Evolutionary conservation across 2,797 vertebrate genomes (phyloP), one percentile per base, ranked within the genome.

Genomic region (Sorex maritimensis): DNA sequence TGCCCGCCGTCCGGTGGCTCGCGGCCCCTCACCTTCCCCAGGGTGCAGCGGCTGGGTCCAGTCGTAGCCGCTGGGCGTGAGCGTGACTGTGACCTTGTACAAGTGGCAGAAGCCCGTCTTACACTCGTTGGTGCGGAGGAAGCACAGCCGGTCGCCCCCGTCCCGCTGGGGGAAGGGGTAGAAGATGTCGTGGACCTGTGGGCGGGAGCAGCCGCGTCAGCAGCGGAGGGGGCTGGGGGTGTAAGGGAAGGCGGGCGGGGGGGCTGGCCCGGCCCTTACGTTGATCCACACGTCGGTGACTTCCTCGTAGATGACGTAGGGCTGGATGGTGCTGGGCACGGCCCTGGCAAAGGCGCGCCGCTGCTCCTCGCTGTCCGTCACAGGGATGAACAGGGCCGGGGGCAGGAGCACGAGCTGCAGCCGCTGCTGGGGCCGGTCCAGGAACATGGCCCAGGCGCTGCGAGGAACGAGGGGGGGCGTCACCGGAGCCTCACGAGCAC

Each of bases 391-490:
- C 95, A 99, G 98, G 0, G 98, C 98, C 0, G 99, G 99, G 67
- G 99, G 99, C 89, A 99, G 96, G 46, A 99, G 98, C 82, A 99
- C 98, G 4, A 99, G 98, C 98, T 99, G 99, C 1, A 99, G 98
- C 73, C 98, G 98, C 95, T 99, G 99, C 97, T 99, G 99, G 92
- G 99, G 99, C 92, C 99, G 98, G 97, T 99, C 99, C 86, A 99
- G 97, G 87, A 99, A 98, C 98, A 99, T 99, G 49, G 99, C 99
- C 99, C 99, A 99, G 93, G 99, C 99, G 46, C 99, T 99, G 94
- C 65, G 81, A 92, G 9, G 52, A 7, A 75, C 6, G 2, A 0
- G 46, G 1, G 30, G 24, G 61, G 61, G 61, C 7, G 41, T 14
- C 65, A 67, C 7, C n/a, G 4, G 15, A 34, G 8, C 34, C 15